Evolutionary conservation across 2,113 vertebrate genomes (phyloP), one percentile per base, ranked within the genome.

Genomic region (Oophaga pumilio): DNA sequence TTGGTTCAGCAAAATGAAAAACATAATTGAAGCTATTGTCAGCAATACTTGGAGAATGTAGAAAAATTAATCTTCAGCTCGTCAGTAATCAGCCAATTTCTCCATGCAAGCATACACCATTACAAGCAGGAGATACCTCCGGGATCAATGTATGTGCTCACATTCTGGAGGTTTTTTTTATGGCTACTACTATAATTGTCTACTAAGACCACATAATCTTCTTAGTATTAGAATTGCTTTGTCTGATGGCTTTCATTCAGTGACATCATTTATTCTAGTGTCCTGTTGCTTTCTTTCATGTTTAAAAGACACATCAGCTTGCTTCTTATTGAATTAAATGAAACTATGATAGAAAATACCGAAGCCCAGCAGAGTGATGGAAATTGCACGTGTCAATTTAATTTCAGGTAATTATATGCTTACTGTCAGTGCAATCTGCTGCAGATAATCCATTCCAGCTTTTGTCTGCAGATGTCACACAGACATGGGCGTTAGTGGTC

Each of bases 181-280:
- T 62, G 17, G 60, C 62, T 66, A 66, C 62, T 66, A 66, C 62
- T 66, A n/a, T 69, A 69, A 24, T 69, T 69, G 24, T 69, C 66
- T 69, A 26, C 66, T 69, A 69, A 69, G 26, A 26, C 66, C 66
- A 15, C 66, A 28, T 69, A 26, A 69, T 26, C 66, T 28, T 28
- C 66, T 69, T 28, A 28, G 66, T 28, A 11, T 66, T 66, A 66
- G 62, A 22, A 22, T 66, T 66, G 62, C 6, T 20, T 6, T 62
- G 60, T 22, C 18, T 66, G 22, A 66, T n/a, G 62, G 20, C 22
- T n/a, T 66, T 66, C 62, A 20, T 62, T 22, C 60, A 22, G 60
- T 62, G 60, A 62, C 60, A 62, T 62, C 60, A 66, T 24, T 20
- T n/a, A 66, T n/a, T 66, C n/a, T 66, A n/a, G 20, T 24, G 9